Evolutionary conservation across 2,797 vertebrate genomes (phyloP), one percentile per base, ranked within the genome.

Genomic region (Eurystomus glaucurus): DNA sequence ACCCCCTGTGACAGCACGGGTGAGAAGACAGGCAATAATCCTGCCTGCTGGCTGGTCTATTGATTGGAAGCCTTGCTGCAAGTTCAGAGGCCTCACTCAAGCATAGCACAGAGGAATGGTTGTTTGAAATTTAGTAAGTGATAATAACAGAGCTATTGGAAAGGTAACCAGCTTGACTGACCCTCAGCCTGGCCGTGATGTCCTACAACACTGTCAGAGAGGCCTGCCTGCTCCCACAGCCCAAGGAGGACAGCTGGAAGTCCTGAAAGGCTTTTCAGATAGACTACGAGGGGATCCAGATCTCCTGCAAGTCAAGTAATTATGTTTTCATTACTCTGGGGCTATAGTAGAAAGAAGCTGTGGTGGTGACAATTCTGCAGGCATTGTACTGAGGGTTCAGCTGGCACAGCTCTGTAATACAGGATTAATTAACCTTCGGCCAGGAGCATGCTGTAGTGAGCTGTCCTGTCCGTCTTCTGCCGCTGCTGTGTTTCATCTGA

Each of bases 41-140:
- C 65, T 8, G 0, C 21, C 25, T 0, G 0, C 43, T 16, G 58
- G 25, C 41, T 69, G 28, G 1, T 11, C 1, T 0, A 0, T 2
- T 57, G 51, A 1, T 75, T 46, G 46, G 70, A 35, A 66, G 66
- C 70, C 28, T 14, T 33, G 60, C 51, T 84, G 57, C 35, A 4
- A 13, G 83, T 18, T 45, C 72, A 25, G 33, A 51, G 37, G 15
- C 4, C 17, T 9, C 2, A 5, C 54, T 50, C 50, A 1, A n/a
- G 75, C 37, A 14, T 1, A 54, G 17, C 2, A 3, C 31, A 31
- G n/a, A 37, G n/a, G 8, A 68, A 28, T 2, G 28, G 2, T 3
- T 35, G n/a, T 14, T 5, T 57, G 62, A 18, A 43, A 29, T 74
- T 7, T 7, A 41, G 70, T 16, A 15, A 25, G 22, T 29, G 85